A percentile compares a stretch with the other conserved stretches of the same genome.
These are phyloP conservation scores for Cercocebus atys DNA, from an alignment of 2,113 vertebrate species.

Conservation along the genomic window DNA sequence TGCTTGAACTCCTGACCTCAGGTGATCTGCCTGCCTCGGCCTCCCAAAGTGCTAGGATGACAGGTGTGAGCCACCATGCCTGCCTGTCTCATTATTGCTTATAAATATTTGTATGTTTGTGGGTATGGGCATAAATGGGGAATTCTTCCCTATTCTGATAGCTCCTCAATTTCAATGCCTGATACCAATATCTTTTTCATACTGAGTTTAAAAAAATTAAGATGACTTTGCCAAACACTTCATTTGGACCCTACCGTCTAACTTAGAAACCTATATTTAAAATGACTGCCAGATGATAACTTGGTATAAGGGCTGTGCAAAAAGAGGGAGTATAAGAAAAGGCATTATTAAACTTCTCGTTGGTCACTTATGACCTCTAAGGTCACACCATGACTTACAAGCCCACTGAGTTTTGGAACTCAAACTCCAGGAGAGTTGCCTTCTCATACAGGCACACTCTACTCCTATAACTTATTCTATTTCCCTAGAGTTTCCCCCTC, in stretches of 20 bases:
- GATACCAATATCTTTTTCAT: neutral
- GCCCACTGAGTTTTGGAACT: neutral
- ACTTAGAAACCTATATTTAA: neutral
- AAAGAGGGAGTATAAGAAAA: neutral
- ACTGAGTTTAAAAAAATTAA: neutral
- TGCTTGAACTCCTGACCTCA: no score
- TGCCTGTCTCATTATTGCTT: neutral
- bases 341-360: neutral
- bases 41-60: no score
- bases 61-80: no score
- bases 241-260: neutral
- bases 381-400: neutral
- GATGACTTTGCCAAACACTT: neutral
- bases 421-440: neutral
- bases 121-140: neutral
- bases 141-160: neutral
- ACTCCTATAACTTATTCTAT: neutral
- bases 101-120: neutral
- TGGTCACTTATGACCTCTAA: neutral
- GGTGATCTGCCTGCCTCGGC: no score
- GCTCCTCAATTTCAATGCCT: neutral
- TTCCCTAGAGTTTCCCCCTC: neutral
- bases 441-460: neutral
- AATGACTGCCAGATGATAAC: neutral
- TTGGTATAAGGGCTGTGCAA: neutral